Evolutionary conservation across 2,113 vertebrate genomes (phyloP), one percentile per base, ranked within the genome.

Genomic region (Thalassarche chlororhynchos): DNA sequence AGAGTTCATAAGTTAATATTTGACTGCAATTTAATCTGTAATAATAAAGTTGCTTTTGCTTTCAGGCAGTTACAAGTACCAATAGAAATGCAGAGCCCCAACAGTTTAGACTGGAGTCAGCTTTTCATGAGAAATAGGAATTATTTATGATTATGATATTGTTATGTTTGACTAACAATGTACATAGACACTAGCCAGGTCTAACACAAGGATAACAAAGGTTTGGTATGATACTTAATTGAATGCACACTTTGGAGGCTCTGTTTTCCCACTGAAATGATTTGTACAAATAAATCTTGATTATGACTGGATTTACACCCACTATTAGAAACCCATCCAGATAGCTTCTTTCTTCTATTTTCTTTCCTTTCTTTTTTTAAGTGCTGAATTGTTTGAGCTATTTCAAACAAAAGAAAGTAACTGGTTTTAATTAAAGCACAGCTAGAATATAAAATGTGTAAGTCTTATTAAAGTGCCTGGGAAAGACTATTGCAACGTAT

Each of bases 371-470:
- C 6, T 70, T 70, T 82, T 84, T 69, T 77, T 34, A 89, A 96
- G 44, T 8, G 9, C 20, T 81, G 42, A 96, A 92, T 70, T 96
- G 54, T 61, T 97, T 91, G 46, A 75, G 75, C 47, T 96, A 65
- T 97, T 97, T 95, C 46, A 95, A 89, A 97, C 68, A 92, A 90
- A 97, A 90, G 52, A 91, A 96, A 93, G 71, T 71, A 70, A 72
- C 65, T 97, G 70, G 24, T 95, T 98, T 97, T 91, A 96, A 96
- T 96, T 89, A 97, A 91, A 81, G 62, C 66, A 70, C 83, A 86
- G 42, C 54, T 88, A 52, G 66, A 88, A 92, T 80, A 90, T 55
- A 93, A 97, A 97, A 92, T 87, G 32, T 87, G 14, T 77, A 76
- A 80, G 21, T 80, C 52, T 86, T 88, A 79, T 62, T 80, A 58